Base-by-base conservation (phyloP, 2,113 vertebrate genomes). In the Lonchura striata region DNA sequence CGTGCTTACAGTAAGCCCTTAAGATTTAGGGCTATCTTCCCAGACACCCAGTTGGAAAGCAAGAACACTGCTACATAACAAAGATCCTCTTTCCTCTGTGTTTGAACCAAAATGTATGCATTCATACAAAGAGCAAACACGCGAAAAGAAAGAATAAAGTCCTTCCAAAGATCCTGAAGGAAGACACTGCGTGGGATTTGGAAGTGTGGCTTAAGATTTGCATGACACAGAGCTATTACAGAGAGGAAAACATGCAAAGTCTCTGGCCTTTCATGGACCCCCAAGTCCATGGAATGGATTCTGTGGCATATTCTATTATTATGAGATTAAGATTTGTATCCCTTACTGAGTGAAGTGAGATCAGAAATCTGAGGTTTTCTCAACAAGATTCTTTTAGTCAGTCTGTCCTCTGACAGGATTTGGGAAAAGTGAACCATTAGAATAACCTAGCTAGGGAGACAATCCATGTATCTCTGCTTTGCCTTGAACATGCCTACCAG, bases 1-100 rank as follows among this genome's bases (percentile, higher is more conserved):
- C 42, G 80, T 0, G 2, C 35, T 69, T n/a, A 61, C 0, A 7
- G 42, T 15, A 72, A 66, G 7, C 25, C 22, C 11, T n/a, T 23
- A 15, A 10, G 28, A 86, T 54, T 83, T 30, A 69, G 15, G 54
- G 42, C 7, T 2, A 31, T 17, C 24, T 30, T 69, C 18, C 25
- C 9, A 18, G 28, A 3, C 37, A 88, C 7, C 5, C 37, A 70
- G 23, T 0, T 39, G 50, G 68, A 81, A 95, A 86, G 39, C 35
- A 91, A 65, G 60, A 90, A 83, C 23, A 53, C 10, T 74, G 11
- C 47, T 76, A 47, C 0, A 1, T 27, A 75, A 41, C 13, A 59
- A 64, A 77, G 37, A 86, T 15, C 5, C 25, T 39, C 44, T 8
- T 39, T 82, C 41, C 63, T 66, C 68, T 61, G 24, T 41, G 42